Evolutionary conservation across 2,797 vertebrate species (phyloP).

Genomic region (Cichlasoma orientale): DNA sequence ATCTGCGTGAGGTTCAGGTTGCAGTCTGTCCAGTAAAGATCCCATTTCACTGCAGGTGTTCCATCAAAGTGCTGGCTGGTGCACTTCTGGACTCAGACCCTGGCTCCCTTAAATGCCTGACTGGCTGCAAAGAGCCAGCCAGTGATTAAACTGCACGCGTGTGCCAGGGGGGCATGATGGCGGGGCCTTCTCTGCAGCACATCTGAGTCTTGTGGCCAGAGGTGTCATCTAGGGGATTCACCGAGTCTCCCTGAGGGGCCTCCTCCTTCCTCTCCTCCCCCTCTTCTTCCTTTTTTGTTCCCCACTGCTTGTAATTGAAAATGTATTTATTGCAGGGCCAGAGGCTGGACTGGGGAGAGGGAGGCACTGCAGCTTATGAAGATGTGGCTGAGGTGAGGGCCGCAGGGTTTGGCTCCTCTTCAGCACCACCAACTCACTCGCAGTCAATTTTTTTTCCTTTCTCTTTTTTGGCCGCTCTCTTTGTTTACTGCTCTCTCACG

Average conservation of each 20-base stretch:
- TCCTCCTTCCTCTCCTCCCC: constrained; percentile 38
- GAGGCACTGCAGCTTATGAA: constrained; percentile 67
- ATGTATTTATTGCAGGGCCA: constrained; percentile 78
- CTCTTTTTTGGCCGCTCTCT: constrained; percentile 55
- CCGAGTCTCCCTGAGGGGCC: constrained; percentile 57
- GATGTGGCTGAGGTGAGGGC: constrained; percentile 69
- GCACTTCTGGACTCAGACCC: constrained; percentile 65
- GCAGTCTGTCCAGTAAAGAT: constrained; percentile 79
- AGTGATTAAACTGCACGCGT: constrained; percentile 56
- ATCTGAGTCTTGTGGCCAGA: constrained; percentile 67
- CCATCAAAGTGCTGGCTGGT: constrained; percentile 78
- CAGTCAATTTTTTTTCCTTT: constrained; percentile 49
- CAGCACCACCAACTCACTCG: constrained; percentile 67
- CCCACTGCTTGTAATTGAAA: constrained; percentile 73
- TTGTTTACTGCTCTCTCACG: constrained; percentile 67
- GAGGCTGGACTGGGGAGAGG: constrained; percentile 61
- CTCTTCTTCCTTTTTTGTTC: constrained; percentile 42
- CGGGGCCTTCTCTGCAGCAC: constrained; percentile 55
- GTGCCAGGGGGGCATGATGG: constrained; percentile 42
- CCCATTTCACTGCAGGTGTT: constrained; percentile 84
- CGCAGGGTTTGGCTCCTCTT: constrained; percentile 70
- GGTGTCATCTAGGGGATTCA: constrained; percentile 66
- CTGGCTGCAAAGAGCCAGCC: constrained; percentile 53
- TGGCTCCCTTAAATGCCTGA: constrained; percentile 63
- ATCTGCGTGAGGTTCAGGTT: constrained; percentile 74